phyloP scores from a whole-genome alignment of 2,797 vertebrate species.

The Gobionotothen gibberifrons region DNA sequence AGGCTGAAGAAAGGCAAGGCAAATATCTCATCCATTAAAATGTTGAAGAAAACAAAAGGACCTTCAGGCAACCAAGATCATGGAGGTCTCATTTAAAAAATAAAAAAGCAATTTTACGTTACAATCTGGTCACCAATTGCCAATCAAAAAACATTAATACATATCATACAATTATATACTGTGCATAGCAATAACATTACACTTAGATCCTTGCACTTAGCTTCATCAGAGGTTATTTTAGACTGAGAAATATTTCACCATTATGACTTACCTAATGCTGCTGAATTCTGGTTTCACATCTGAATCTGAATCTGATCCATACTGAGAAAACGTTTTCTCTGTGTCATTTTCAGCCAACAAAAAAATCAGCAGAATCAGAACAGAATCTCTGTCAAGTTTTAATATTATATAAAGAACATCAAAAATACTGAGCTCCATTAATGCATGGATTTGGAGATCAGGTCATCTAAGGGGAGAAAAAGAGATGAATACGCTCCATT shows the following conservation, averaged over 20 bases:
- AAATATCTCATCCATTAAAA: too few species aligned
- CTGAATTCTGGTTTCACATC: background rate
- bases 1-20: too few species aligned
- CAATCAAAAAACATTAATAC: too few species aligned
- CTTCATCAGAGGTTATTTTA: background rate
- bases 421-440: background rate
- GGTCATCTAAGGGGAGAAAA: conserved; percentile 3
- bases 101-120: too few species aligned
- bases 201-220: background rate
- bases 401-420: conserved; percentile 1
- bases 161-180: too few species aligned
- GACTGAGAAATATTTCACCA: background rate
- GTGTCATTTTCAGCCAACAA: background rate
- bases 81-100: too few species aligned
- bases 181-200: too few species aligned
- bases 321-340: background rate
- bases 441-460: background rate
- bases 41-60: too few species aligned
- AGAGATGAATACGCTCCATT: background rate
- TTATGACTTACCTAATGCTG: background rate
- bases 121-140: too few species aligned
- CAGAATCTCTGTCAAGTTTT: background rate
- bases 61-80: too few species aligned
- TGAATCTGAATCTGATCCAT: background rate
- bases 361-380: background rate